Conservation (phyloP, 2,113 vertebrate genomes). For the Brachyhypopomus gauderio region DNA sequence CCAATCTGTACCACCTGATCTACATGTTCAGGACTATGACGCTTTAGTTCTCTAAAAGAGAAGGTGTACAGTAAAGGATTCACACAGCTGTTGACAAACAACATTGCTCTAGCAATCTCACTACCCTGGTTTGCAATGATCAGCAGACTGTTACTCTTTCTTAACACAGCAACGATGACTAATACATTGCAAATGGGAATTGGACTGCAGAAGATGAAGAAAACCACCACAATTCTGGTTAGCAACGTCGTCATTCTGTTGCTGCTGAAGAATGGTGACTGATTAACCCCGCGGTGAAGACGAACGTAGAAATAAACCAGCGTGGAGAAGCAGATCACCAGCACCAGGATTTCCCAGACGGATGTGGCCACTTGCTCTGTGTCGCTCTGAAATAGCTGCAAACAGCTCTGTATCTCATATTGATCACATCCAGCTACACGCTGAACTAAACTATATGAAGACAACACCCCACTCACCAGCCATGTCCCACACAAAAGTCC, state of each 20-base stretch:
- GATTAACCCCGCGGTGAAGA: conserved; percentile 65
- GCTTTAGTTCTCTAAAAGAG: conserved; percentile 42
- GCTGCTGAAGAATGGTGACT: conserved; percentile 57
- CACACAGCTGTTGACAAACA: conserved; percentile 73
- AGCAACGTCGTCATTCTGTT: conserved; percentile 61
- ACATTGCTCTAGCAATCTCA: conserved; percentile 63
- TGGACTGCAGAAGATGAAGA: conserved; percentile 71
- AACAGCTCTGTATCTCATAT: not conserved
- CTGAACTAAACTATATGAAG: conserved; percentile 57
- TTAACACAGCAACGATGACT: conserved; percentile 57
- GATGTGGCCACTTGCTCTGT: conserved; percentile 47
- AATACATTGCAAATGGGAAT: conserved; percentile 66
- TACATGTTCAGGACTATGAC: not conserved
- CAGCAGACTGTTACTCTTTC: conserved; percentile 25
- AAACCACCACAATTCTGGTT: conserved; percentile 63
- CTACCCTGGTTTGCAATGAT: conserved; percentile 9
- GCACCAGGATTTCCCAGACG: conserved; percentile 69
- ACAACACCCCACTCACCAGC: conserved; percentile 47
- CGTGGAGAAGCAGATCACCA: conserved; percentile 68
- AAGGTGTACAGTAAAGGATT: conserved; percentile 78
- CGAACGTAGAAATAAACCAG: conserved; percentile 66
- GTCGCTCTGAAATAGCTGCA: conserved; percentile 40
- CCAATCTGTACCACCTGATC: not conserved
- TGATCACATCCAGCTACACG: conserved; percentile 44
- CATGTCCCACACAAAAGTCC: conserved; percentile 61